Conservation (phyloP, 53 echinoderm and acorn worm species). For the Patiria pectinifera region DNA sequence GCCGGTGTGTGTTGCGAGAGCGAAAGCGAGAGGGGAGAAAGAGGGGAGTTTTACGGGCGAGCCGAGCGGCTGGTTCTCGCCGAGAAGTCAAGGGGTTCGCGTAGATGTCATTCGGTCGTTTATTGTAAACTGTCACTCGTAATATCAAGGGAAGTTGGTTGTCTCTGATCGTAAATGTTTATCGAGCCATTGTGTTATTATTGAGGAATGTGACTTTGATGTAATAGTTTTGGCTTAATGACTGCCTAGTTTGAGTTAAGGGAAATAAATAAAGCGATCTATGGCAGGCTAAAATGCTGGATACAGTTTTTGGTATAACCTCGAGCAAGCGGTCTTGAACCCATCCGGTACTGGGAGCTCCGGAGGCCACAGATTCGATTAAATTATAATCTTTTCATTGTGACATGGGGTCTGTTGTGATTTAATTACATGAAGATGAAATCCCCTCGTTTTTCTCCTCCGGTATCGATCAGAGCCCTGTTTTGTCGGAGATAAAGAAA, state of each 20-base stretch:
- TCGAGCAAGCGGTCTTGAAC: background rate
- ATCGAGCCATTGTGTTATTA: background rate
- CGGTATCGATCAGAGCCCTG: background rate
- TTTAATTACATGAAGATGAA: slow-evolving; percentile 5
- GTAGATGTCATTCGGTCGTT: background rate
- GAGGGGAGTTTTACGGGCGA: background rate
- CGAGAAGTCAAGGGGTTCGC: background rate
- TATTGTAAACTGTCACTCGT: background rate
- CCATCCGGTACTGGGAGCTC: background rate
- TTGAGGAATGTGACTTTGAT: background rate
- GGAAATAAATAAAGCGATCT: too few relatives aligned
- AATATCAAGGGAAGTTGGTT: background rate
- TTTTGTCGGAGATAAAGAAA: background rate
- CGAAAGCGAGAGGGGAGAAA: too few relatives aligned
- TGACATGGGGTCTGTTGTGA: background rate
- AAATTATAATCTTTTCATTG: slow-evolving; percentile 23
- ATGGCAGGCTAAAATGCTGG: too few relatives aligned
- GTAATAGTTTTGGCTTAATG: background rate
- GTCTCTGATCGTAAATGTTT: background rate
- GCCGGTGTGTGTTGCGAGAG: background rate
- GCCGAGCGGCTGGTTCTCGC: background rate
- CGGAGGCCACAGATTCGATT: slow-evolving; percentile 1
- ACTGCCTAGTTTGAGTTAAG: background rate
- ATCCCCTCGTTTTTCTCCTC: background rate
- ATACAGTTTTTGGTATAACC: background rate